These are phyloP conservation scores for Cinclus mexicanus DNA, from an alignment of 2,113 vertebrate genomes.

Conservation along the genomic window DNA sequence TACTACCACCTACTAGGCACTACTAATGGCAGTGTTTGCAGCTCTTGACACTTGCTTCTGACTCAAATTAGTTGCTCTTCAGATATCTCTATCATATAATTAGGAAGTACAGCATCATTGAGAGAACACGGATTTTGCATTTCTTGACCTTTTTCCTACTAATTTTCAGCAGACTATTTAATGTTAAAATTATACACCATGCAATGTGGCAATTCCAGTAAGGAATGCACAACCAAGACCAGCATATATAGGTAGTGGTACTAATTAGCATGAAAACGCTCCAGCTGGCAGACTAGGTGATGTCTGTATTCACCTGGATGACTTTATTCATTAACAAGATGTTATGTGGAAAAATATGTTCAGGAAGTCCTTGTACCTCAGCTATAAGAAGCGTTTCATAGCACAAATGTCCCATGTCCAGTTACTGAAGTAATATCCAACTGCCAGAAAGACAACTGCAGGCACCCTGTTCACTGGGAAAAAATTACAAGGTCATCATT, in stretches of 20 bases:
- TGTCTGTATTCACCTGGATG: neutral
- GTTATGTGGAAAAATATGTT: neutral
- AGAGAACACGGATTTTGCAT: slow-evolving; percentile 29
- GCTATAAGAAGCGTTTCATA: neutral
- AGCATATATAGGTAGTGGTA: neutral
- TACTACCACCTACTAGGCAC: neutral
- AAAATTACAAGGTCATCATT: neutral
- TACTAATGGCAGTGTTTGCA: neutral
- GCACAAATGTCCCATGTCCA: neutral
- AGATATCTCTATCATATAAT: neutral
- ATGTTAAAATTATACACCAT: neutral
- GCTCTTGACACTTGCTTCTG: neutral
- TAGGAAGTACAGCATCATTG: neutral
- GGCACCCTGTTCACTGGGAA: neutral
- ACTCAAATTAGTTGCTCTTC: neutral
- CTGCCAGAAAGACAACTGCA: neutral
- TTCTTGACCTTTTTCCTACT: slow-evolving; percentile 56
- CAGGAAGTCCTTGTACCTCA: neutral
- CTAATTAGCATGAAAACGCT: neutral
- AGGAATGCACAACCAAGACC: neutral
- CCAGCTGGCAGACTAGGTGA: neutral
- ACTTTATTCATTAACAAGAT: neutral
- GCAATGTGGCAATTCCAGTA: neutral
- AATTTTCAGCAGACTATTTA: slow-evolving; percentile 27
- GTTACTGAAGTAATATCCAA: neutral